These are phyloP conservation scores for Girardia tigrina DNA, from an alignment of 2,888 invertebrate species.

Conservation along the genomic window DNA sequence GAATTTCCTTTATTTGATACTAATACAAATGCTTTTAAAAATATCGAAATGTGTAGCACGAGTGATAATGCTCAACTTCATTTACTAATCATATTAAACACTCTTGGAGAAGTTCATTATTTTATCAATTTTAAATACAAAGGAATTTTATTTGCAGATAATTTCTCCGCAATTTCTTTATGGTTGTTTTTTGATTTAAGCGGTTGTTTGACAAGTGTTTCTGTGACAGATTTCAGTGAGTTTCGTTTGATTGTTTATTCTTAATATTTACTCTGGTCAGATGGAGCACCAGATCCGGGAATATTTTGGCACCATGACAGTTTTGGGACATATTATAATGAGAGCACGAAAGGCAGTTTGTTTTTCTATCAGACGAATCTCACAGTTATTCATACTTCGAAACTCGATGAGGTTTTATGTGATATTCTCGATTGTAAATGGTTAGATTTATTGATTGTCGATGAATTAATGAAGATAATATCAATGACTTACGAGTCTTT, in stretches of 20 bases:
- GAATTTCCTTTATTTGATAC: conserved; percentile 13
- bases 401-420: conserved; percentile 7
- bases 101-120: neutral
- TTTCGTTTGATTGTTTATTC: neutral
- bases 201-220: neutral
- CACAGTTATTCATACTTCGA: neutral
- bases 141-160: neutral
- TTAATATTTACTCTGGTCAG: neutral
- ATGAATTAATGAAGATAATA: too few species aligned
- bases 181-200: conserved; percentile 7
- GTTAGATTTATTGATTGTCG: too few species aligned
- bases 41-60: neutral
- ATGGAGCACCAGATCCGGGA: neutral
- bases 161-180: neutral
- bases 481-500: too few species aligned
- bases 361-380: neutral
- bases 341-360: neutral
- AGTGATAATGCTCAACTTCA: neutral
- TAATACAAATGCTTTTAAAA: neutral
- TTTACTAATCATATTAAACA: neutral
- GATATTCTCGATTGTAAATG: neutral
- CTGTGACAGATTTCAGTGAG: neutral
- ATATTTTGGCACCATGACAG: neutral
- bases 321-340: neutral
- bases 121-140: neutral